Conservation (phyloP, 1,140 invertebrate species). For the Elysia chlorotica region DNA sequence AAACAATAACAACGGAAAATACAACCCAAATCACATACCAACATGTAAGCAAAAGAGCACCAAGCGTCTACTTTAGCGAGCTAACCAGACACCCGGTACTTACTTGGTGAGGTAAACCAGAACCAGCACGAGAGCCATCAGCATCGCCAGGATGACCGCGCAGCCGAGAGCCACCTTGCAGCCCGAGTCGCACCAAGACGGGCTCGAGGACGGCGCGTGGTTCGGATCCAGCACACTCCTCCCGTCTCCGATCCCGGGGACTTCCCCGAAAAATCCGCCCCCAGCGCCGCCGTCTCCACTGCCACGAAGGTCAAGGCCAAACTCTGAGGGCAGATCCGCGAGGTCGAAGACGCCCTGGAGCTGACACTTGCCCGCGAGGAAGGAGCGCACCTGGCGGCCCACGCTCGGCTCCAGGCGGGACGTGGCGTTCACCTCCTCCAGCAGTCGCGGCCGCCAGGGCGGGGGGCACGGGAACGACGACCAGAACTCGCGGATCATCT, state of each 20-base stretch:
- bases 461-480: constrained; percentile 29
- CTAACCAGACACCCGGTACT: background rate
- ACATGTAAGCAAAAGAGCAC: too few relatives aligned
- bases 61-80: too few relatives aligned
- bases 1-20: too few relatives aligned
- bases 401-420: background rate
- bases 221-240: background rate
- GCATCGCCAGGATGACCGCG: background rate
- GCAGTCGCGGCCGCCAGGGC: constrained; percentile 24
- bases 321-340: background rate
- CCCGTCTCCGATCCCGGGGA: background rate
- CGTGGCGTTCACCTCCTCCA: constrained; percentile 9
- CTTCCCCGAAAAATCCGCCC: background rate
- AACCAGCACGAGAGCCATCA: background rate
- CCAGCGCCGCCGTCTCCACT: background rate
- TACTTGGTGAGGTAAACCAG: constrained; percentile 13
- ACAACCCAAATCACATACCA: too few relatives aligned
- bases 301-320: background rate
- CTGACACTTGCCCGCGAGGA: constrained; percentile 18
- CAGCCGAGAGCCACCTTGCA: constrained; percentile 13
- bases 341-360: background rate
- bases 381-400: background rate
- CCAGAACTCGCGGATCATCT: constrained; percentile 24
- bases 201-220: background rate
- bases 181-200: constrained; percentile 5